Conservation (phyloP, 1,140 invertebrate genomes). For the Archivesica marissinica region DNA sequence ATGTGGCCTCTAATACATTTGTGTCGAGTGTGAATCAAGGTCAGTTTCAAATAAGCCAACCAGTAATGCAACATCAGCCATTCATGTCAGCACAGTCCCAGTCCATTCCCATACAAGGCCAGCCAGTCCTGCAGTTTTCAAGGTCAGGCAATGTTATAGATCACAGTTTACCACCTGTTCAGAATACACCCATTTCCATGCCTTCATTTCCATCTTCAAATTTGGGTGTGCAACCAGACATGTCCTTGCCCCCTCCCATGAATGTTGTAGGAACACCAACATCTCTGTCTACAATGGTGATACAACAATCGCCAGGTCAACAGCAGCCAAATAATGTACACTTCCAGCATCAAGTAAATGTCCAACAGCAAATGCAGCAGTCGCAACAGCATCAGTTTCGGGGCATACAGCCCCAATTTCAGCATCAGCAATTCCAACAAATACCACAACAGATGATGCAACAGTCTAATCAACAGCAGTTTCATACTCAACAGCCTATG, state of each 20-base stretch:
- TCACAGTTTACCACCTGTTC: conserved; percentile 42
- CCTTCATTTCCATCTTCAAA: neutral
- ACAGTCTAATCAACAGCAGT: neutral
- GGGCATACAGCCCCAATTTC: conserved; percentile 21
- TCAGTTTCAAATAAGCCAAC: conserved; percentile 9
- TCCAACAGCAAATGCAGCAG: conserved; percentile 7
- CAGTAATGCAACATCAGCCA: conserved; percentile 8
- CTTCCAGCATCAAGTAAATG: conserved; percentile 20
- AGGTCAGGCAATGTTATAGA: neutral
- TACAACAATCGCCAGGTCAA: neutral
- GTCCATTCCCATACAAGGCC: neutral
- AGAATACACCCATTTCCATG: conserved; percentile 12
- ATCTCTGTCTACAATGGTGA: neutral
- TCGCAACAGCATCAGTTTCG: conserved; percentile 20
- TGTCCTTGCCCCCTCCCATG: conserved; percentile 31
- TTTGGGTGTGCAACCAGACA: conserved; percentile 23
- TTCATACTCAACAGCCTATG: neutral
- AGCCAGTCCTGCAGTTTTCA: neutral
- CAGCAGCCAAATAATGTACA: conserved; percentile 3
- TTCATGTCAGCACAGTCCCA: neutral
- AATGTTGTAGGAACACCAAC: neutral
- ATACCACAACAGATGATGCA: conserved; percentile 5
- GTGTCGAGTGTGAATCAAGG: neutral
- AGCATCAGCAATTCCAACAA: conserved; percentile 41
- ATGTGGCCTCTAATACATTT: neutral